Percentiles rank a stretch among this genome's conserved stretches.
These are phyloP conservation scores for Phalacrocorax aristotelis DNA, from an alignment of 2,113 vertebrate genomes.

Conservation along the genomic window DNA sequence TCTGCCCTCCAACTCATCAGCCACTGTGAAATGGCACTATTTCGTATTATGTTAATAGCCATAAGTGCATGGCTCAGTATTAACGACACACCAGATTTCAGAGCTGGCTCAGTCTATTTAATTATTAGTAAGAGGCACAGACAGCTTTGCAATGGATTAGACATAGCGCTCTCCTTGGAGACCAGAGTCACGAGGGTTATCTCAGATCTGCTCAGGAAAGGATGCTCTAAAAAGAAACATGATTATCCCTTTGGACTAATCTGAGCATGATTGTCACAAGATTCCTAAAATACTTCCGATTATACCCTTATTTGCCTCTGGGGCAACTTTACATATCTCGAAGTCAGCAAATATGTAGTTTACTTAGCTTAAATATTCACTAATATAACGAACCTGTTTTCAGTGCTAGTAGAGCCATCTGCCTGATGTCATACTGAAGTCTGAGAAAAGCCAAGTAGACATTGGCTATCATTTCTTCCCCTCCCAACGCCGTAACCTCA, in stretches of 20 bases:
- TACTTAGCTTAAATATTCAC: not conserved
- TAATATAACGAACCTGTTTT: not conserved
- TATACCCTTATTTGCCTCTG: not conserved
- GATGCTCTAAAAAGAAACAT: not conserved
- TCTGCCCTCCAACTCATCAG: not conserved
- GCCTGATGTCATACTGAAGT: not conserved
- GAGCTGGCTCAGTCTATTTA: not conserved
- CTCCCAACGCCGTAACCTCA: not conserved
- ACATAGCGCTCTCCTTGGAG: not conserved
- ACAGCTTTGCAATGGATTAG: not conserved
- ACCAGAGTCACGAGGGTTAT: not conserved
- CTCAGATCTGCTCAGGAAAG: not conserved
- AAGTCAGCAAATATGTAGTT: not conserved
- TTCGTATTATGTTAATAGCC: not conserved
- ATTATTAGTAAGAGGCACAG: not conserved
- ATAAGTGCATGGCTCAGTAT: not conserved
- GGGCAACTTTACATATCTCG: not conserved
- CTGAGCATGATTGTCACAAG: not conserved
- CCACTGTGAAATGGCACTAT: not conserved
- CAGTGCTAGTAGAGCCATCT: not conserved
- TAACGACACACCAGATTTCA: not conserved
- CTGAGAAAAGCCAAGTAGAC: not conserved
- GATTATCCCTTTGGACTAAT: not conserved
- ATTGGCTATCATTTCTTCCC: not conserved
- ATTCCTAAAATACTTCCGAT: constrained; percentile 41